Conservation (phyloP, 2,113 vertebrate species). For the Okapia johnstoni region DNA sequence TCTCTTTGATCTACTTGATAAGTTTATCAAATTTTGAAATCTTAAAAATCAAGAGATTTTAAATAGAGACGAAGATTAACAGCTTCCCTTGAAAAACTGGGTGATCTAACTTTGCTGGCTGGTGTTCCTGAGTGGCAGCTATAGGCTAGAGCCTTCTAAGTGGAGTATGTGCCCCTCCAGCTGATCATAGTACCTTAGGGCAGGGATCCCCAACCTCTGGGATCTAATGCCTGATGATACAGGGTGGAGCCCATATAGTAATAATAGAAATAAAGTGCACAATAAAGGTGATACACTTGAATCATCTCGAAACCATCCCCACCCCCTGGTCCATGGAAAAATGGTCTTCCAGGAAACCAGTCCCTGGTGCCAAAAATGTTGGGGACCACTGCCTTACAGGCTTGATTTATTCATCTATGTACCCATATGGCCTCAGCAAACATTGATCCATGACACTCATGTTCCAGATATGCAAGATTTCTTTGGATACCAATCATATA, state of each 20-base stretch:
- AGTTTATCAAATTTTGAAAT: not conserved
- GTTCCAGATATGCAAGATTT: not conserved
- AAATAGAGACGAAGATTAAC: not conserved
- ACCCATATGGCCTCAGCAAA: not conserved
- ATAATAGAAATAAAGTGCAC: not conserved
- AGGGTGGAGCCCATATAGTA: not conserved
- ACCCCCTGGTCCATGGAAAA: not conserved
- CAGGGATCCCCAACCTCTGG: not conserved
- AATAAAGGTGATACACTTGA: not conserved
- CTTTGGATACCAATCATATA: not conserved
- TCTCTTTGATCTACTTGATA: not conserved
- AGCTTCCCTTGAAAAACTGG: not conserved
- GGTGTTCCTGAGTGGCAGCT: not conserved
- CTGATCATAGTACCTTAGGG: not conserved
- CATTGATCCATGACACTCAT: not conserved
- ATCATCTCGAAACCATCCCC: not conserved
- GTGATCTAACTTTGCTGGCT: too few relatives aligned
- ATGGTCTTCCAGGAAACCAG: not conserved
- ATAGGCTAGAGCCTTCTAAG: not conserved
- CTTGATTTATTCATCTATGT: not conserved
- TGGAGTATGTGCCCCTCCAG: not conserved
- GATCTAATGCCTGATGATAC: not conserved
- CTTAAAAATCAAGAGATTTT: not conserved
- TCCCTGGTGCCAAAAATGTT: not conserved
- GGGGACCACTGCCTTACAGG: not conserved